Evolutionary conservation across 2,113 vertebrate genomes (phyloP).

Genomic region (Macquaria ambigua): DNA sequence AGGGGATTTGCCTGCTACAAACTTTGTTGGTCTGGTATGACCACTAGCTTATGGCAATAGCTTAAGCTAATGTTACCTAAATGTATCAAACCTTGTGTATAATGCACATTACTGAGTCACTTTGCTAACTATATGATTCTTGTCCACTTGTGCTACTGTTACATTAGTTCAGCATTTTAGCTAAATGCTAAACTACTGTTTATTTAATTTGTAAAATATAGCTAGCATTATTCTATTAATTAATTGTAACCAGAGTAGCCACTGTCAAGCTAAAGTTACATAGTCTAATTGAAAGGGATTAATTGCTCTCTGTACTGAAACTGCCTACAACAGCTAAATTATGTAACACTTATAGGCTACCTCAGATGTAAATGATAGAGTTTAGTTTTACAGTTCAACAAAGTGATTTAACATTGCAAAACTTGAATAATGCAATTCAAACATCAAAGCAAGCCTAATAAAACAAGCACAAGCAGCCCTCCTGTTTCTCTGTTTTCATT

Average conservation of each 20-base stretch:
- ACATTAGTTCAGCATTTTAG: not conserved
- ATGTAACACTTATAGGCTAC: no score
- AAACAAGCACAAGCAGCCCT: not conserved
- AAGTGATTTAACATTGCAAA: slow-evolving; percentile 10
- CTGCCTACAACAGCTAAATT: not conserved
- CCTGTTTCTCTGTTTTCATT: slow-evolving; percentile 5
- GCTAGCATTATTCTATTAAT: not conserved
- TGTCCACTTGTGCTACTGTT: not conserved
- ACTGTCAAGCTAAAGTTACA: not conserved
- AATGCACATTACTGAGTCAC: not conserved
- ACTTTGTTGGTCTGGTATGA: not conserved
- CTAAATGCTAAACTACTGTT: not conserved
- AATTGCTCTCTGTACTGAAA: not conserved
- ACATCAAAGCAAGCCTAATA: slow-evolving; percentile 5
- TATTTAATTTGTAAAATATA: no score
- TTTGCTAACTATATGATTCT: not conserved
- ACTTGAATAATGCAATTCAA: not conserved
- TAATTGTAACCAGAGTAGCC: not conserved
- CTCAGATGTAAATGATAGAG: not conserved
- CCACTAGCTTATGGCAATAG: no score
- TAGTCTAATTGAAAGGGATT: not conserved
- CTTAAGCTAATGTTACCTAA: not conserved
- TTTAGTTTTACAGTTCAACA: not conserved
- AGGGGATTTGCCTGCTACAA: not conserved
- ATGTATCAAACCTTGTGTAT: not conserved